Evolutionary conservation across 2,113 vertebrate species (phyloP).

Genomic region (Calidris pygmaea): DNA sequence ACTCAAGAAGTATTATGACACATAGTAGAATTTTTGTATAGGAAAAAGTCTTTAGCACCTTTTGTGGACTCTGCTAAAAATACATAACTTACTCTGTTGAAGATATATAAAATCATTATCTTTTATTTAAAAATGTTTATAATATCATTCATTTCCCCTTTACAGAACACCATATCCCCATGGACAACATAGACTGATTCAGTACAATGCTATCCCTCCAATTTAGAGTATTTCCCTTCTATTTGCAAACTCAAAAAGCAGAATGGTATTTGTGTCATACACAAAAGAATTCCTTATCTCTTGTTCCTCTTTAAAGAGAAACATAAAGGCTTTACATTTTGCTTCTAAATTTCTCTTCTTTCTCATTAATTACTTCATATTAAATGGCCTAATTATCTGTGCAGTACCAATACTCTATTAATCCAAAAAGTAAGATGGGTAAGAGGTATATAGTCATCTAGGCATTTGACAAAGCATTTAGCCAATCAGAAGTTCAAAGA

Average conservation of each 20-base stretch:
- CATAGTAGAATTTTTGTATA: not conserved
- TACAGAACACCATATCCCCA: not conserved
- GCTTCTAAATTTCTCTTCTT: not conserved
- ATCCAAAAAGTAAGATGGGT: not conserved
- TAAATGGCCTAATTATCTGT: not conserved
- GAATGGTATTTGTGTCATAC: not conserved
- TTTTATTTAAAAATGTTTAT: not conserved
- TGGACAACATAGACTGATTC: not conserved
- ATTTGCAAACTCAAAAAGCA: not conserved
- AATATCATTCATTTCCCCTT: not conserved
- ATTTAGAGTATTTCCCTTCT: not conserved
- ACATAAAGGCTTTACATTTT: not conserved
- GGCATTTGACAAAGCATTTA: not conserved
- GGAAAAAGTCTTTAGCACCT: not conserved
- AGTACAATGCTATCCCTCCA: not conserved
- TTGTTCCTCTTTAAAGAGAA: not conserved
- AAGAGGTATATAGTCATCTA: not conserved
- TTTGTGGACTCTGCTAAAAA: not conserved
- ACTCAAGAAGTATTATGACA: not conserved
- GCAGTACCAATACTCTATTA: not conserved
- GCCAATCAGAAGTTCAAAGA: not conserved
- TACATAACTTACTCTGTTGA: not conserved
- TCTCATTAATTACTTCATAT: not conserved
- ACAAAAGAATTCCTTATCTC: not conserved
- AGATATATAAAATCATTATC: not conserved